Conservation (phyloP, 2,113 vertebrate species). For the Guaruba guarouba region DNA sequence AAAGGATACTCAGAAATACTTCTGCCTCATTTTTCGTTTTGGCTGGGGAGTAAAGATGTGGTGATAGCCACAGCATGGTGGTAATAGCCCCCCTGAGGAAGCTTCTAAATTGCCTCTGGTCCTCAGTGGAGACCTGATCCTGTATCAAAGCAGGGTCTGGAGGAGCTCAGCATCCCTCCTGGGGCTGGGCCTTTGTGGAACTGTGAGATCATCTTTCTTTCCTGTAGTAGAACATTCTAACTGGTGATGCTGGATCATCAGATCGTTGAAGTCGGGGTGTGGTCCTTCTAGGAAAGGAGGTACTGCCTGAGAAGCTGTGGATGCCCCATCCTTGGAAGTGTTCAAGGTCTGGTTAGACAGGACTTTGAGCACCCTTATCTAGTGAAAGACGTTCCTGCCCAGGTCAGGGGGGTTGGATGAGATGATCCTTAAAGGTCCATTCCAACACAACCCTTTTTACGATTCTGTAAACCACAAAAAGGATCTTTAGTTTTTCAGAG, state of each 20-base stretch:
- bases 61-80: not conserved
- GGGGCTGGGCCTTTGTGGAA: not conserved
- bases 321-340: not conserved
- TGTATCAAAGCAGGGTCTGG: not conserved
- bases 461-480: not conserved
- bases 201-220: not conserved
- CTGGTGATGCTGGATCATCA: not conserved
- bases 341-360: rapidly evolving
- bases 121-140: not conserved
- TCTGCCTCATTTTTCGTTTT: slow-evolving; percentile 20
- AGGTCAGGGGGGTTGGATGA: rapidly evolving
- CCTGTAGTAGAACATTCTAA: not conserved
- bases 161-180: not conserved
- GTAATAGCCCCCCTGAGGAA: not conserved
- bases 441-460: not conserved
- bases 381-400: not conserved
- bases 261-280: not conserved
- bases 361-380: not conserved
- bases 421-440: not conserved
- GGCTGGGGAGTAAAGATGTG: not conserved
- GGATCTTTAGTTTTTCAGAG: not conserved
- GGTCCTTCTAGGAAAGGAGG: not conserved
- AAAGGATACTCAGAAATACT: slow-evolving; percentile 38
- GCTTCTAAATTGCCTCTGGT: not conserved
- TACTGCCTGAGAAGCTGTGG: not conserved